Evolutionary conservation across 2,113 vertebrate genomes (phyloP).

Genomic region (Plestiodon gilberti): DNA sequence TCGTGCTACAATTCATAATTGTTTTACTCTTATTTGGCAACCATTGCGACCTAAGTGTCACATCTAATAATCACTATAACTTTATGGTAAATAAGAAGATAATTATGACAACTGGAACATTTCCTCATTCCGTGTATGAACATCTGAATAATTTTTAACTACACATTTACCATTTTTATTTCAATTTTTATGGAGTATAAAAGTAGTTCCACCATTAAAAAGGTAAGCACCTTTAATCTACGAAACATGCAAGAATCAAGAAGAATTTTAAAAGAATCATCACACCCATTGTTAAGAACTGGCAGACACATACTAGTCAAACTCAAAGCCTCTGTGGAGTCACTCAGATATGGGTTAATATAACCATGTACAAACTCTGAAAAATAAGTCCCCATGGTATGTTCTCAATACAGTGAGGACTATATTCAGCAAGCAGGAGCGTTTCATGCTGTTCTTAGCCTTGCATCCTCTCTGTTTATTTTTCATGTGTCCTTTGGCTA

Average conservation of each 20-base stretch:
- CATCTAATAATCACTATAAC: not conserved
- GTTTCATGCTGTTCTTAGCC: conserved; percentile 13
- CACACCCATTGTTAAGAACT: not conserved
- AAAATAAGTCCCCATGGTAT: not conserved
- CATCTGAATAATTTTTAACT: not conserved
- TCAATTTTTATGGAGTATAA: not conserved
- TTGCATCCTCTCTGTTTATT: conserved; percentile 1
- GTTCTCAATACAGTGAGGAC: conserved; percentile 18
- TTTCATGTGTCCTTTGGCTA: conserved; percentile 48
- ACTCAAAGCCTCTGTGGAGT: not conserved
- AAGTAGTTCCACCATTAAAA: not conserved
- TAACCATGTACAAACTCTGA: conserved; percentile 26
- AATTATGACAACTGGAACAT: not conserved
- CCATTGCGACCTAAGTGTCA: not conserved
- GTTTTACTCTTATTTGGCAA: not conserved
- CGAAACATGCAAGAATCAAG: not conserved
- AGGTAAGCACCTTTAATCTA: not conserved
- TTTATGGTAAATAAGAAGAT: not conserved
- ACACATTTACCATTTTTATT: not conserved
- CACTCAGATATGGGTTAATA: conserved; percentile 9
- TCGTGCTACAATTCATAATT: not conserved
- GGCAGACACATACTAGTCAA: not conserved
- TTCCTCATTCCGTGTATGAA: not conserved
- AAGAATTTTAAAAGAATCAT: not conserved
- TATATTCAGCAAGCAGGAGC: not conserved